Evolutionary conservation across 53 echinoderm and acorn worm species (phyloP).

Genomic region (Arbacia lixula): DNA sequence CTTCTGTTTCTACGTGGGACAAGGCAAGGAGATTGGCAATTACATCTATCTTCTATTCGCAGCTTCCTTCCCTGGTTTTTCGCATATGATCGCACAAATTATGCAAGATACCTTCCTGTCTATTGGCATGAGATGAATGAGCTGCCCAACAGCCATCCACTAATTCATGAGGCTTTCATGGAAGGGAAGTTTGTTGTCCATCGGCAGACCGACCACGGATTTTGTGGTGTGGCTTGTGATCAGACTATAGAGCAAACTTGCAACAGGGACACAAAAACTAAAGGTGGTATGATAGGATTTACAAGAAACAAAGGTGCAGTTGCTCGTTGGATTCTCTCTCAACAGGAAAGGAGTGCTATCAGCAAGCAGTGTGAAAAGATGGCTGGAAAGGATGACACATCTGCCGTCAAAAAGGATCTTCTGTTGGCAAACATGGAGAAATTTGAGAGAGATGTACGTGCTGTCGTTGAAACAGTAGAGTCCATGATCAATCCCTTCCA

Average conservation of each 20-base stretch:
- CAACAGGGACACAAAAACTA: constrained; percentile 60
- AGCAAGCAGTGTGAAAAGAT: constrained; percentile 62
- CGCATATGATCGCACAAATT: constrained; percentile 77
- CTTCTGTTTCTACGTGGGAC: constrained; percentile 69
- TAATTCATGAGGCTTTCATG: constrained; percentile 22
- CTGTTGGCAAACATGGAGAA: constrained; percentile 16
- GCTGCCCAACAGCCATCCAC: constrained; percentile 57
- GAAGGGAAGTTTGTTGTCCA: constrained; percentile 54
- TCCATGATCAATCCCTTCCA: constrained; percentile 71
- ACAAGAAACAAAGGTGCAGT: constrained; percentile 67
- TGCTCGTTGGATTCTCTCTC: constrained; percentile 67
- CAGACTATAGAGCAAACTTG: constrained; percentile 54
- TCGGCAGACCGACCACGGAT: constrained; percentile 54
- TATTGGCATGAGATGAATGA: constrained; percentile 68
- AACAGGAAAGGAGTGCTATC: constrained; percentile 60
- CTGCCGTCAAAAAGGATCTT: constrained; percentile 48
- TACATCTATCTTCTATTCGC: constrained; percentile 68
- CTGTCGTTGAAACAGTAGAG: constrained; percentile 47
- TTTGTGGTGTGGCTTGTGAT: constrained; percentile 64
- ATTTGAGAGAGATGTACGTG: constrained; percentile 43
- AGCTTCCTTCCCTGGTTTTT: constrained; percentile 78
- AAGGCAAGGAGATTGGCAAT: constrained; percentile 63
- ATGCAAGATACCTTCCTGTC: constrained; percentile 61
- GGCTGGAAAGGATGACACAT: constrained; percentile 53
- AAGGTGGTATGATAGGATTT: constrained; percentile 69